Conservation (phyloP, 2,888 invertebrate genomes). For the Lycia hirtaria region DNA sequence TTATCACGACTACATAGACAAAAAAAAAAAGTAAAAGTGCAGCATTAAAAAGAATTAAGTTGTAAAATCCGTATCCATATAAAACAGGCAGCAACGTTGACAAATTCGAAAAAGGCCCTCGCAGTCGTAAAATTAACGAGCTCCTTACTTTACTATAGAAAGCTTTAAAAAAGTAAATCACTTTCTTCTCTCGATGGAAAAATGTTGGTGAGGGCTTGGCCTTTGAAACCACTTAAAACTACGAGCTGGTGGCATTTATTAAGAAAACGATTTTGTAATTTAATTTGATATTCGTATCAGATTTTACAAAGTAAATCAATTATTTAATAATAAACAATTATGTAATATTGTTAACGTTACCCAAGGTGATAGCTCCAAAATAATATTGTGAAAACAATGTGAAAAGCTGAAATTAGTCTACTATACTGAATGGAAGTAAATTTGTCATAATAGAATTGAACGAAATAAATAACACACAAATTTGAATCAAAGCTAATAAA, state of each 20-base stretch:
- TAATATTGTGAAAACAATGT: too few species aligned
- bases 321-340: too few species aligned
- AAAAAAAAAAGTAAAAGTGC: constrained; percentile 9
- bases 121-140: constrained; percentile 31
- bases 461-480: too few species aligned
- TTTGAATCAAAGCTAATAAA: too few species aligned
- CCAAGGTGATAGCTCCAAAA: too few species aligned
- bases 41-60: constrained; percentile 24
- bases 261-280: not conserved
- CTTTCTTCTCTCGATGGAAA: constrained; percentile 21
- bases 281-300: not conserved
- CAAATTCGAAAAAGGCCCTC: constrained; percentile 31
- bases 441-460: too few species aligned
- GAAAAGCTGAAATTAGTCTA: too few species aligned
- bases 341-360: too few species aligned
- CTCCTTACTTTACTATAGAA: constrained; percentile 25
- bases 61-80: constrained; percentile 26
- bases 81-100: constrained; percentile 28
- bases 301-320: too few species aligned
- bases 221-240: constrained; percentile 12
- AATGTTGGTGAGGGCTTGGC: not conserved
- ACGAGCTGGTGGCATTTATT: not conserved
- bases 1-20: constrained; percentile 1
- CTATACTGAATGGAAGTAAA: too few species aligned
- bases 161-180: constrained; percentile 32